These are phyloP conservation scores for Pionites leucogaster DNA, from an alignment of 2,113 vertebrate species.

Conservation along the genomic window DNA sequence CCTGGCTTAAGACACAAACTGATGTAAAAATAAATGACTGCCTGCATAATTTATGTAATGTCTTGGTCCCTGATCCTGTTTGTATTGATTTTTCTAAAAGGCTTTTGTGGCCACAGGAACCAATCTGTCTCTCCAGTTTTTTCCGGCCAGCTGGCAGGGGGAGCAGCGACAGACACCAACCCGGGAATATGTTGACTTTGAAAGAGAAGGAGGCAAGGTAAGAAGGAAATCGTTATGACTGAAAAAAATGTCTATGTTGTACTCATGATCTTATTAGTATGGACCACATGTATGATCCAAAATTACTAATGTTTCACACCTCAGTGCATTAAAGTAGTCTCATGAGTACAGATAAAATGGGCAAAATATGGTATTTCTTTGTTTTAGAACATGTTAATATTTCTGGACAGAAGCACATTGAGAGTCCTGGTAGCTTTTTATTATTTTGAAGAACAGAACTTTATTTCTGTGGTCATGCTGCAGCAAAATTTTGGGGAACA, in stretches of 20 bases:
- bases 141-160: conserved; percentile 96
- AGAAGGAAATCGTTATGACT: conserved; percentile 51
- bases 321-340: neutral
- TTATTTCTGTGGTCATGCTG: neutral
- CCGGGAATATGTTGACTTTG: conserved; percentile 97
- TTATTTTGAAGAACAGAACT: neutral
- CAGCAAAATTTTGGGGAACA: neutral
- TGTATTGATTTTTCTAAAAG: conserved; percentile 99
- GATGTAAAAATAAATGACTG: conserved; percentile 92
- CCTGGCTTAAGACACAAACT: conserved; percentile 82
- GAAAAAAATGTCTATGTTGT: neutral
- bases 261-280: neutral
- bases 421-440: neutral
- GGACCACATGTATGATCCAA: accelerated
- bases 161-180: conserved; percentile 96
- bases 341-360: neutral
- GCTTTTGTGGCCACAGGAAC: conserved; percentile 99
- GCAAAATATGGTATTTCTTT: neutral
- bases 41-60: conserved; percentile 96
- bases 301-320: neutral
- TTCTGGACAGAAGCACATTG: neutral
- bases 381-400: neutral
- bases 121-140: conserved; percentile 99
- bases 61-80: conserved; percentile 92
- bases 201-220: conserved; percentile 98